Evolutionary conservation across 2,113 vertebrate species (phyloP).

Genomic region (Odocoileus hemionus): DNA sequence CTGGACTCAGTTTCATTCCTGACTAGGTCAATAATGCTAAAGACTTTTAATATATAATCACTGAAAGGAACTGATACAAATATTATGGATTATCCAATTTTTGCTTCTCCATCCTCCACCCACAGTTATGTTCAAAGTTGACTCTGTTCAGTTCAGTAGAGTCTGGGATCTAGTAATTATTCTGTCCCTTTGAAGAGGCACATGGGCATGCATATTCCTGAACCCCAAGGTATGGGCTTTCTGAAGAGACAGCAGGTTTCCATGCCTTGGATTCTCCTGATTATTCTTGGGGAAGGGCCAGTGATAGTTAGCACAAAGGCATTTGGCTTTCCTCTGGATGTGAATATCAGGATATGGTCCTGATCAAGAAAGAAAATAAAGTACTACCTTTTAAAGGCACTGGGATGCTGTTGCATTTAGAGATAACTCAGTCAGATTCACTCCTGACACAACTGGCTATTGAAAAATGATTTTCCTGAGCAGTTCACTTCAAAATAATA

Average conservation of each 20-base stretch:
- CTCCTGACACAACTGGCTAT: not conserved
- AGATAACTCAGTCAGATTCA: not conserved
- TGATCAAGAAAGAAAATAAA: slow-evolving; percentile 31
- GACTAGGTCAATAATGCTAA: not conserved
- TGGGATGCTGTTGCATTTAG: not conserved
- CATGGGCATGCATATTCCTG: not conserved
- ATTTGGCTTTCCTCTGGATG: not conserved
- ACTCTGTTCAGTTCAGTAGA: not conserved
- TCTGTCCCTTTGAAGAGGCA: not conserved
- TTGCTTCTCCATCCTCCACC: not conserved
- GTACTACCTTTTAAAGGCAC: not conserved
- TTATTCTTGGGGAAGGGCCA: not conserved
- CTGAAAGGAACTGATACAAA: not conserved
- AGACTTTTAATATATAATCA: not conserved
- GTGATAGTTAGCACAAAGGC: not conserved
- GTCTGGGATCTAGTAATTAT: not conserved
- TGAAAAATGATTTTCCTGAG: slow-evolving; percentile 24
- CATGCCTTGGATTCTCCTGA: not conserved
- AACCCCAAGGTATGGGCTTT: not conserved
- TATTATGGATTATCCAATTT: not conserved
- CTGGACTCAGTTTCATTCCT: not conserved
- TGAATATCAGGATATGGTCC: not conserved
- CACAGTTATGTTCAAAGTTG: not conserved
- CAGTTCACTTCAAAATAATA: not conserved
- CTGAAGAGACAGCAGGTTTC: not conserved